These are phyloP conservation scores for Montifringilla adamsi DNA, from an alignment of 2,113 vertebrate species.

Conservation along the genomic window DNA sequence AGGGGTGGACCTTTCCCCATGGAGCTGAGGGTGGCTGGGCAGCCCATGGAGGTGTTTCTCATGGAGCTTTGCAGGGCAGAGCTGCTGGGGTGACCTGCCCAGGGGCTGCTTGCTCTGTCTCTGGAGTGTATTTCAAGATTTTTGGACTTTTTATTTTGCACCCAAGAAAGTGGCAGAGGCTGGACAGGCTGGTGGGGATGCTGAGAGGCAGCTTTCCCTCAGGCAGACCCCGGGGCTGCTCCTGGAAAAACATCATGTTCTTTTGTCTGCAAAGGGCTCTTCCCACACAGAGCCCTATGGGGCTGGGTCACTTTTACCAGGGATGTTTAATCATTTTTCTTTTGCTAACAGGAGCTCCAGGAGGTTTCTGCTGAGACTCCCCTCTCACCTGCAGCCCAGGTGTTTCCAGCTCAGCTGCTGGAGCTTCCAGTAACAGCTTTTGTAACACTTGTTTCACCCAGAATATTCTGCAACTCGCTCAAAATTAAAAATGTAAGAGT, in stretches of 20 bases:
- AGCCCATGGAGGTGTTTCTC: background rate
- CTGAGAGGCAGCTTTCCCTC: background rate
- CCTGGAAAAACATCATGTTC: background rate
- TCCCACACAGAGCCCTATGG: background rate
- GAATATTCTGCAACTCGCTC: background rate
- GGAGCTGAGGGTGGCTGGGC: background rate
- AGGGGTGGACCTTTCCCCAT: accelerated
- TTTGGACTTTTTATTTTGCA: background rate
- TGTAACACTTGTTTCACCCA: background rate
- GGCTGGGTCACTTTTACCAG: background rate
- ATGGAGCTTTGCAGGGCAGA: background rate
- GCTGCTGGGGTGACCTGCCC: background rate
- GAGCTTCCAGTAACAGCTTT: background rate
- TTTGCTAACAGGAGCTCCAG: background rate
- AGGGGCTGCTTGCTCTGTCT: background rate
- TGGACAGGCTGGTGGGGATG: background rate
- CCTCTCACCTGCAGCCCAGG: background rate
- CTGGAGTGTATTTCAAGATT: background rate
- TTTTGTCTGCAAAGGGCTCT: background rate
- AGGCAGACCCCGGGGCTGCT: background rate
- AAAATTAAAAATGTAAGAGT: background rate
- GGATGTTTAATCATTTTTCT: background rate
- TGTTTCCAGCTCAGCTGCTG: background rate
- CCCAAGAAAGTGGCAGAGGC: background rate
- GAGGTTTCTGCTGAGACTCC: background rate